A percentile compares a stretch with the other conserved stretches of the same genome.
Evolutionary conservation across 2,113 vertebrate genomes (phyloP).

Genomic region (Mustelus asterias): DNA sequence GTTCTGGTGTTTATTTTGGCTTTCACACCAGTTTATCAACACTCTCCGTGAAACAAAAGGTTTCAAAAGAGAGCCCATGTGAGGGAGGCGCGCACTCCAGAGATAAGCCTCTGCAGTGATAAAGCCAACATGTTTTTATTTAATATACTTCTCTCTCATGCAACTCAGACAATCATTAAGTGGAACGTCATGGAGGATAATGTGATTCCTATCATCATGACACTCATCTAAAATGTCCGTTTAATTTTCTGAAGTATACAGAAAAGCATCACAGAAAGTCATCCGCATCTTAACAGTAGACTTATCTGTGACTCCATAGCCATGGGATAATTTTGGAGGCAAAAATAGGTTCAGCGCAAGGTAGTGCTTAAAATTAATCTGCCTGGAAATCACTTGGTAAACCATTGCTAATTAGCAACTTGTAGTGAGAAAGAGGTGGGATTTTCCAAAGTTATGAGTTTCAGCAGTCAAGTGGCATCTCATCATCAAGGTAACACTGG

Average conservation of each 20-base stretch:
- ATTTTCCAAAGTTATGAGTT: background rate
- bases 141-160: background rate
- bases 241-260: background rate
- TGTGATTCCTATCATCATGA: background rate
- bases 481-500: background rate
- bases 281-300: background rate
- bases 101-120: background rate
- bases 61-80: background rate
- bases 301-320: background rate
- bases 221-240: background rate
- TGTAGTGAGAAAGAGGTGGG: background rate
- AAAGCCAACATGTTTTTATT: background rate
- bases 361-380: background rate
- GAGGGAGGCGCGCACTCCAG: background rate
- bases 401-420: background rate
- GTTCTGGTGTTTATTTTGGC: background rate
- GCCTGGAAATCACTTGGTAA: background rate
- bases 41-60: background rate
- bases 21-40: background rate
- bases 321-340: constrained; percentile 6
- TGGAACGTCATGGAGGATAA: background rate
- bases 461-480: background rate
- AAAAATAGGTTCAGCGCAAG: background rate
- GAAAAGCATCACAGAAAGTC: background rate
- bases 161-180: background rate